Conservation (phyloP, 2,888 invertebrate species). For the Eremobia ochroleuca region DNA sequence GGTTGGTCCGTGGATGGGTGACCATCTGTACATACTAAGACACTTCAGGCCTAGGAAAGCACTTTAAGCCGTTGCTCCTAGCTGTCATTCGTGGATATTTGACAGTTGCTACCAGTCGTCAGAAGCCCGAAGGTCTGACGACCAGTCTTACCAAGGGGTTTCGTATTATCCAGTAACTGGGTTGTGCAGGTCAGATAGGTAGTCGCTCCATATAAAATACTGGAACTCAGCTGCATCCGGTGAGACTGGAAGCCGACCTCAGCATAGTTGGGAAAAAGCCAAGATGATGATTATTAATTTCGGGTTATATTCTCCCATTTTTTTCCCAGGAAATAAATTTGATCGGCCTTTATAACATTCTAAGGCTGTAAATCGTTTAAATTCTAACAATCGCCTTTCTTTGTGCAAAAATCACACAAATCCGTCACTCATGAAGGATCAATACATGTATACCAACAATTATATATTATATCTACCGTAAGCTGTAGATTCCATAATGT, state of each 20-base stretch:
- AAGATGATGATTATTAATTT: slow-evolving; percentile 3
- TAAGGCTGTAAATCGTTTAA: neutral
- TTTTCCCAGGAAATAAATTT: neutral
- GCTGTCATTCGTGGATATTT: neutral
- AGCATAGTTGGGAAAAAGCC: too few species aligned
- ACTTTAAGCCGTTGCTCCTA: too few species aligned
- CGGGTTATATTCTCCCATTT: neutral
- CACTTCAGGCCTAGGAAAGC: too few species aligned
- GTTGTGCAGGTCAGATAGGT: neutral
- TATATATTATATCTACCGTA: neutral
- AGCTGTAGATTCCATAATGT: neutral
- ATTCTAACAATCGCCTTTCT: neutral
- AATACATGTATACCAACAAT: neutral
- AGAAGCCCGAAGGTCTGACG: neutral
- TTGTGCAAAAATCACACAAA: neutral
- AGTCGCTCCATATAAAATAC: too few species aligned
- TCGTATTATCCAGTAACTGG: neutral
- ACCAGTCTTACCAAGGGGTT: neutral
- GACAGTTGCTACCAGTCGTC: neutral
- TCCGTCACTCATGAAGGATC: neutral
- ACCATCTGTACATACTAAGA: neutral
- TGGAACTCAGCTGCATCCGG: neutral
- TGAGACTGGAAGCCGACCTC: neutral
- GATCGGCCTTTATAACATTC: neutral
- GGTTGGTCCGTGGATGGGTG: neutral